These are phyloP conservation scores for Excalfactoria chinensis DNA, from an alignment of 2,113 vertebrate species.

Conservation along the genomic window DNA sequence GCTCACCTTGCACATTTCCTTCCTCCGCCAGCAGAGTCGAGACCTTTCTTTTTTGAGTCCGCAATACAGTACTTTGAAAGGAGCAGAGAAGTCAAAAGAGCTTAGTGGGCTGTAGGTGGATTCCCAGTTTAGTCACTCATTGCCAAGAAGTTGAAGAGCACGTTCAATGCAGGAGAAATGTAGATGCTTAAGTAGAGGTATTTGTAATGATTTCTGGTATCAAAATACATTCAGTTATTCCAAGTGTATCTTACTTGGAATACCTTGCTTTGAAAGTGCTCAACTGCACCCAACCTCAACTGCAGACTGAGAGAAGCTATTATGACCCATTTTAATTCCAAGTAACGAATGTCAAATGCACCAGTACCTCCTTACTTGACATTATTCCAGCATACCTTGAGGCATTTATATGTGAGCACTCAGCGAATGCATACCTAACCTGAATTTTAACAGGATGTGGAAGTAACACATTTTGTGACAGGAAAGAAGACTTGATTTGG, in stretches of 20 bases:
- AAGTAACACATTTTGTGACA: background rate
- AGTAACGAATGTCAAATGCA: background rate
- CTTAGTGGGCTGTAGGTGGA: conserved; percentile 24
- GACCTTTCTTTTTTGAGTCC: background rate
- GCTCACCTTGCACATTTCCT: conserved; percentile 1
- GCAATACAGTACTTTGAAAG: background rate
- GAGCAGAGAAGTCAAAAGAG: background rate
- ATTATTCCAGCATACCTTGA: background rate
- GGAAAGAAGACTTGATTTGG: background rate
- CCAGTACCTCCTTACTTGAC: background rate
- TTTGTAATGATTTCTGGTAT: conserved; percentile 37
- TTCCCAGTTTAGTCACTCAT: conserved; percentile 6
- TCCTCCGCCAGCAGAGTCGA: background rate
- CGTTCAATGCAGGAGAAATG: background rate
- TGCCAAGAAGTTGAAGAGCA: background rate
- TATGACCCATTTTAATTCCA: background rate
- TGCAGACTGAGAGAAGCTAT: background rate
- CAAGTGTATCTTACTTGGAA: background rate
- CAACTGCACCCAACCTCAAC: background rate
- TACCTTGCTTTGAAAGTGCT: fast-evolving
- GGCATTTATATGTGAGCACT: fast-evolving
- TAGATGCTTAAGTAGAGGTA: conserved; percentile 40
- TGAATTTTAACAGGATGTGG: background rate
- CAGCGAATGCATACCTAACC: background rate
- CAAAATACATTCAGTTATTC: background rate